These are phyloP conservation scores for Mechanitis messenoides DNA, from an alignment of 2,888 invertebrate species.

Conservation along the genomic window DNA sequence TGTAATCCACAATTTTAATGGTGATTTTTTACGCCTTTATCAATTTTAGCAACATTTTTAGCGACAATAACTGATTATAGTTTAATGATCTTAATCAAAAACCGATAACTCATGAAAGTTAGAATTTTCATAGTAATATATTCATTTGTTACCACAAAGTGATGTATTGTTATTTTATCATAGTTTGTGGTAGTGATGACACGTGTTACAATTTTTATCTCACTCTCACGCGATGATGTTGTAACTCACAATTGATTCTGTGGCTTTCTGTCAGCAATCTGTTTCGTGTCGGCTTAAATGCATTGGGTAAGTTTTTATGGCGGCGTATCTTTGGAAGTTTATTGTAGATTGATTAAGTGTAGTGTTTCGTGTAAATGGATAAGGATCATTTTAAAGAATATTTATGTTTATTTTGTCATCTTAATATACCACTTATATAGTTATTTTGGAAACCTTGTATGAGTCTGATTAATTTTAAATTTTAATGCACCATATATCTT, in stretches of 20 bases:
- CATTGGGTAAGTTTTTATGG: background rate
- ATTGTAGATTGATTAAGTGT: conserved; percentile 1
- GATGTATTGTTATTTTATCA: background rate
- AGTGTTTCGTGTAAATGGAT: conserved; percentile 2
- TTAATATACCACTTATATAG: background rate
- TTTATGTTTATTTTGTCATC: background rate
- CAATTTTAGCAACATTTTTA: no score
- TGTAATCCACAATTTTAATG: background rate
- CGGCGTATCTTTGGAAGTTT: no score
- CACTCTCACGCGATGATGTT: conserved; percentile 7
- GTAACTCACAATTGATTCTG: conserved; percentile 29
- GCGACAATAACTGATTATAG: no score
- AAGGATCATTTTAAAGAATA: background rate
- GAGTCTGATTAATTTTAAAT: no score
- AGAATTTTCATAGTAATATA: no score
- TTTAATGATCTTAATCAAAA: no score
- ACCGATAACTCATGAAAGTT: no score
- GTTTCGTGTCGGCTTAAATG: conserved; percentile 16
- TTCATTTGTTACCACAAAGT: no score
- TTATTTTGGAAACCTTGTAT: no score
- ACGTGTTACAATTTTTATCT: conserved; percentile 5
- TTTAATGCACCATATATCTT: no score
- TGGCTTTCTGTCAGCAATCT: conserved; percentile 25
- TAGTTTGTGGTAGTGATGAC: background rate
- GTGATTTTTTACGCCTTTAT: no score